Conservation (phyloP, 2,888 invertebrate species). For the Polyommatus icarus region DNA sequence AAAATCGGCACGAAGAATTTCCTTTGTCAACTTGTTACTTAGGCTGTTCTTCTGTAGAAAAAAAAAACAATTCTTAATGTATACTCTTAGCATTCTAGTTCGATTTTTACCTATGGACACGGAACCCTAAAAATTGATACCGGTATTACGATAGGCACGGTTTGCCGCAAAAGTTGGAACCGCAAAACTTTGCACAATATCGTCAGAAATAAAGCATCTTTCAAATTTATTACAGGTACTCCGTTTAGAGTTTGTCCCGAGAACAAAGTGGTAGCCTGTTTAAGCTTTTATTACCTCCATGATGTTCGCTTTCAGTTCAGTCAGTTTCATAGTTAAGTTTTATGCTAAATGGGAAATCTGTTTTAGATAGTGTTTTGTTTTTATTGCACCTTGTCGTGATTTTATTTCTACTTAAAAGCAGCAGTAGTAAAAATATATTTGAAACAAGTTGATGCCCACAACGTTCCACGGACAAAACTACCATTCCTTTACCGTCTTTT, state of each 20-base stretch:
- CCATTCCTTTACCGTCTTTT: no score
- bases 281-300: slow-evolving; percentile 47
- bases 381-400: neutral
- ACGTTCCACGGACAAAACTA: no score
- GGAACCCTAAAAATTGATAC: neutral
- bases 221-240: slow-evolving; percentile 37
- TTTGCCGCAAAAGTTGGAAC: neutral
- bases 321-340: slow-evolving; percentile 23
- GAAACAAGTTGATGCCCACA: no score
- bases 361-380: neutral
- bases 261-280: slow-evolving; percentile 49
- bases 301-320: slow-evolving; percentile 44
- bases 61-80: no score
- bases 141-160: neutral
- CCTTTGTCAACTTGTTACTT: no score
- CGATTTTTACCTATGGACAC: no score
- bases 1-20: no score
- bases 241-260: slow-evolving; percentile 38
- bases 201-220: slow-evolving; percentile 32
- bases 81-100: no score
- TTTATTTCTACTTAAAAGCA: no score
- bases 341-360: neutral
- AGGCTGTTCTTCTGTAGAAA: no score
- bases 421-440: no score
- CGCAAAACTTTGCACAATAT: slow-evolving; percentile 26